Evolutionary conservation across 2,113 vertebrate genomes (phyloP).

Genomic region (Xenopus borealis): DNA sequence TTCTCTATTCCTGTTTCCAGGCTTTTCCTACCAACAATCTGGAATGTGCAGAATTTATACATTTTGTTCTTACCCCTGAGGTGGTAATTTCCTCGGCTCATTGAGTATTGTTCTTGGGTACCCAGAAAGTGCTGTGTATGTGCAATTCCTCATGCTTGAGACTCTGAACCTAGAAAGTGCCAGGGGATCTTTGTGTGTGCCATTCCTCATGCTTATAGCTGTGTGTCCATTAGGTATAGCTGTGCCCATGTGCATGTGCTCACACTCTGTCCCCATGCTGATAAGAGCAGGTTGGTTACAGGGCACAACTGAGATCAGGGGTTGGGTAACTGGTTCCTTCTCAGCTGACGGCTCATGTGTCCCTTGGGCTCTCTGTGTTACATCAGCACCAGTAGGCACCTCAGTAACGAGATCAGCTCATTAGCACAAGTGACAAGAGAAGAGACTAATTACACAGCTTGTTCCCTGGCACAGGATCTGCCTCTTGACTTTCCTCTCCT

Average conservation of each 20-base stretch:
- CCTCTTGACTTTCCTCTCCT: too few species aligned
- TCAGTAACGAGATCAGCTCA: neutral
- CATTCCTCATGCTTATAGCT: neutral
- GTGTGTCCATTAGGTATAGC: neutral
- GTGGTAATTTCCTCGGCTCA: too few species aligned
- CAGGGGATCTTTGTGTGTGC: neutral
- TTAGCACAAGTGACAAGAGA: neutral
- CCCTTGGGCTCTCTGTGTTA: neutral
- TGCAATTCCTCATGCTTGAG: neutral
- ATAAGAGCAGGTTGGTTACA: neutral
- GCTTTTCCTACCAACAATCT: too few species aligned
- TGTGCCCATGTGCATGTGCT: too few species aligned
- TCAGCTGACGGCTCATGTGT: constrained; percentile 26
- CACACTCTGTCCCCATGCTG: neutral
- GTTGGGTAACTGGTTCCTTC: constrained; percentile 7
- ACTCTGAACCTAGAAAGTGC: neutral
- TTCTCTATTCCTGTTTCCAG: too few species aligned
- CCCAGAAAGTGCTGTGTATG: neutral
- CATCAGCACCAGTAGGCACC: constrained; percentile 17
- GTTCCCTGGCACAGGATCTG: neutral
- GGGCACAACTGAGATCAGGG: neutral
- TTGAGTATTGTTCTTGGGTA: too few species aligned
- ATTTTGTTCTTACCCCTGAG: too few species aligned
- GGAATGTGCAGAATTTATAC: too few species aligned
- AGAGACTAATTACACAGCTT: neutral